Percentiles rank a stretch among this genome's conserved stretches.
Conservation (phyloP, 1,140 invertebrate species). For the Drosophila kikkawai region DNA sequence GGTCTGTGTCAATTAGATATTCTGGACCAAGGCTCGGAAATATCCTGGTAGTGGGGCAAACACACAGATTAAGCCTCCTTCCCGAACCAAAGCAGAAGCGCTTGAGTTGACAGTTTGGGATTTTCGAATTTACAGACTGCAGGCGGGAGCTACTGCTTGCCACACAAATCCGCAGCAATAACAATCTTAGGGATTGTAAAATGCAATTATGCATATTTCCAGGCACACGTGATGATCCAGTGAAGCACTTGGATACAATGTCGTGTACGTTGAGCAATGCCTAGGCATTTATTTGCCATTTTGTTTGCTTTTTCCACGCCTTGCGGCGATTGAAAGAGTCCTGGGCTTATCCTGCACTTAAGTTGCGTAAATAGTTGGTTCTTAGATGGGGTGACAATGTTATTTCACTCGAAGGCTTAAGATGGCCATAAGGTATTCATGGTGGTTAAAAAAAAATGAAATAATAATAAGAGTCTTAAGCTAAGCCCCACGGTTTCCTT, state of each 20-base stretch:
- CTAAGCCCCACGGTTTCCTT: not conserved
- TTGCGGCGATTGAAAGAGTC: constrained; percentile 35
- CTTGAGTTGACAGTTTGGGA: constrained; percentile 33
- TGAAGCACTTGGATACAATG: not conserved
- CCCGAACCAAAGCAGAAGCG: not conserved
- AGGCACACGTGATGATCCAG: constrained; percentile 38
- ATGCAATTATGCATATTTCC: constrained; percentile 75
- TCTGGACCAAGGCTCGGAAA: constrained; percentile 44
- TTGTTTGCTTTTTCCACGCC: constrained; percentile 50
- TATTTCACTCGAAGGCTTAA: not conserved
- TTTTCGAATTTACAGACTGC: constrained; percentile 29
- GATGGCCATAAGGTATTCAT: not conserved
- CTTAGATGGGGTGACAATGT: not conserved
- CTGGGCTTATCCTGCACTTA: constrained; percentile 8
- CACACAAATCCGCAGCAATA: constrained; percentile 68
- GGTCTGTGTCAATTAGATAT: constrained; percentile 52
- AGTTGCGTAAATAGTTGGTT: constrained; percentile 40
- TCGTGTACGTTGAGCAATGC: not conserved
- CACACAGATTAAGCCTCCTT: constrained; percentile 45
- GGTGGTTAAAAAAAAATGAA: not conserved
- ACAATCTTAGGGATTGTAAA: constrained; percentile 71
- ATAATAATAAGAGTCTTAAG: not conserved
- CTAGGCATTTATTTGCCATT: constrained; percentile 26
- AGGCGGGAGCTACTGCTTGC: constrained; percentile 26
- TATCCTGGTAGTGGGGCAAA: constrained; percentile 48